Evolutionary conservation across 2,113 vertebrate species (phyloP), one percentile per base, ranked within the genome.

Genomic region (Camarhynchus parvulus): DNA sequence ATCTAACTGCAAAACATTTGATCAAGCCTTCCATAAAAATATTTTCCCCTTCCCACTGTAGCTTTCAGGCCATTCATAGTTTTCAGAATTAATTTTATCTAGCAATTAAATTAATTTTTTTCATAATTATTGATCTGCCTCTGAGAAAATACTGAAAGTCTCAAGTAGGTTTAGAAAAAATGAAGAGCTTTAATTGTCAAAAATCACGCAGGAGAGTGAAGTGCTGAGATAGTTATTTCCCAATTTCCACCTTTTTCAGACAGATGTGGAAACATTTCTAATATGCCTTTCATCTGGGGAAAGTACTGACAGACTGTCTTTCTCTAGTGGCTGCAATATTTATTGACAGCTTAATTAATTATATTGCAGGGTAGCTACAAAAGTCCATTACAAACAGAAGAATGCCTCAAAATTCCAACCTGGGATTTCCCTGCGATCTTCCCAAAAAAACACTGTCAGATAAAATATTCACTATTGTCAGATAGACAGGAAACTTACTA

Each of bases 281-380:
- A 92, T 35, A 46, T 17, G 21, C 5, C 15, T 89, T 91, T 82
- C 46, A 58, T 86, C 46, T 91, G 31, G n/a, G 66, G 28, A 62
- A 85, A 74, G 20, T 82, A 74, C 79, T 89, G 80, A 58, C 33
- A 75, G 41, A 76, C 42, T 85, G 31, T 61, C 31, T 63, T 91
- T 84, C 74, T 91, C 67, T 73, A 61, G 30, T 68, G 75, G 19
- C 21, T 95, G 31, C 37, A 83, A 77, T 72, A 66, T 58, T 37
- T 89, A 80, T 68, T 91, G 93, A 77, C 83, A 94, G 15, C 30
- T 88, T 89, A 23, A 79, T 96, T 95, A 95, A 83, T 87, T 91
- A 94, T 69, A 58, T 50, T 50, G 15, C 80, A 92, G 11, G 11
- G 20, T 75, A 89, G 62, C 20, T 92, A 83, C 28, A 70, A 69